Evolutionary conservation across 2,888 invertebrate genomes (phyloP).

Genomic region (Rhagium mordax): DNA sequence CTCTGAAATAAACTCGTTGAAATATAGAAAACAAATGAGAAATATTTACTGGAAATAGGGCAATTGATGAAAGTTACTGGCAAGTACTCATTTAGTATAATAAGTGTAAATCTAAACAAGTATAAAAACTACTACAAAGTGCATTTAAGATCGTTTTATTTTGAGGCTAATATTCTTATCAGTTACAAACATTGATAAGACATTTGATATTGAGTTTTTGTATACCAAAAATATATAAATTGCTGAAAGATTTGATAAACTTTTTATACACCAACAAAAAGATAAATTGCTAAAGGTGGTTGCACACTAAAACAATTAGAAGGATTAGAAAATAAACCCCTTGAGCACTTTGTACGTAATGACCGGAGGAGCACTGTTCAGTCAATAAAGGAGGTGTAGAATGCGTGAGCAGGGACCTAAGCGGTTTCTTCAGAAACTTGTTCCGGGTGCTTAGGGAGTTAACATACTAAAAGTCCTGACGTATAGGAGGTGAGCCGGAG

Average conservation of each 20-base stretch:
- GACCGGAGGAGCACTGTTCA: not conserved
- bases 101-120: not conserved
- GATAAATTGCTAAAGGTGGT: not conserved
- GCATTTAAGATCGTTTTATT: not conserved
- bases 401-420: too few relatives aligned
- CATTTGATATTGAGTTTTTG: not conserved
- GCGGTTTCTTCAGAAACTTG: too few relatives aligned
- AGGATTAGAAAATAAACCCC: not conserved
- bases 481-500: too few relatives aligned
- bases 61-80: not conserved
- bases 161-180: not conserved
- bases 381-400: too few relatives aligned
- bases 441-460: too few relatives aligned
- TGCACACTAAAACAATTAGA: not conserved
- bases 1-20: not conserved
- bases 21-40: not conserved
- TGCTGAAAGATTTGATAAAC: not conserved
- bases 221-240: not conserved
- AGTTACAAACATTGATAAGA: not conserved
- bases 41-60: not conserved
- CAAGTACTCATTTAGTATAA: not conserved
- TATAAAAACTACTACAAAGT: not conserved
- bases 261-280: not conserved
- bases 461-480: too few relatives aligned
- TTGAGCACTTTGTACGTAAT: not conserved